Percentiles rank a stretch among this genome's conserved stretches.
Evolutionary conservation across 2,113 vertebrate species (phyloP).

Genomic region (Neomonachus schauinslandi): DNA sequence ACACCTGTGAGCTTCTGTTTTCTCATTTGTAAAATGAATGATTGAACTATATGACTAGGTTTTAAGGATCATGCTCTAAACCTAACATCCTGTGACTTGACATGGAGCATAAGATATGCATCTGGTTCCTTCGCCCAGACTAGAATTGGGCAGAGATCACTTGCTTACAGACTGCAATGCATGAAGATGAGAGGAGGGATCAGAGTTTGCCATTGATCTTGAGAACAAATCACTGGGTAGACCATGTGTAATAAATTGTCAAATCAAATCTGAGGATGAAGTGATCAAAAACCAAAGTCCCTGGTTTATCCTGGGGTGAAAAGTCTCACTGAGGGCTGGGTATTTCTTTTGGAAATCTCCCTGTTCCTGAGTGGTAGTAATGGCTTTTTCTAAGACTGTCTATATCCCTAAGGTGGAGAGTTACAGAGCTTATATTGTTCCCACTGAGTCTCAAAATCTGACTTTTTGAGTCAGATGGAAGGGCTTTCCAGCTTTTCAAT

Average conservation of each 20-base stretch:
- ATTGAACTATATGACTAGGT: background rate
- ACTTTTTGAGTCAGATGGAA: background rate
- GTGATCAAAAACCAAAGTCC: background rate
- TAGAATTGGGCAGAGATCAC: background rate
- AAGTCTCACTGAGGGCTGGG: background rate
- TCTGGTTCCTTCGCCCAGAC: background rate
- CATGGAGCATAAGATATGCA: background rate
- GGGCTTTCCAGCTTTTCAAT: background rate
- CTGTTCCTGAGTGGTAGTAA: background rate
- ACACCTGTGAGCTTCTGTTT: background rate
- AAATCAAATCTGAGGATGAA: background rate
- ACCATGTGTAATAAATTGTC: background rate
- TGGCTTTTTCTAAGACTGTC: background rate
- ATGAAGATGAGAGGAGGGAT: background rate
- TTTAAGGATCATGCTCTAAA: background rate
- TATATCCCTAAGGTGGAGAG: background rate
- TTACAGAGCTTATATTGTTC: background rate
- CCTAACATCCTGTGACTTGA: background rate
- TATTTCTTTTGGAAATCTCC: background rate
- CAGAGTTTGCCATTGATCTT: background rate
- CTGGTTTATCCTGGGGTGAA: background rate
- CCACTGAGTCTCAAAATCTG: background rate
- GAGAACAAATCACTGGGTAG: background rate
- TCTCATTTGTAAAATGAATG: conserved; percentile 19
- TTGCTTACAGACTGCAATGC: background rate